These are phyloP conservation scores for Carduelis carduelis DNA, from an alignment of 2,797 vertebrate species.

Conservation along the genomic window DNA sequence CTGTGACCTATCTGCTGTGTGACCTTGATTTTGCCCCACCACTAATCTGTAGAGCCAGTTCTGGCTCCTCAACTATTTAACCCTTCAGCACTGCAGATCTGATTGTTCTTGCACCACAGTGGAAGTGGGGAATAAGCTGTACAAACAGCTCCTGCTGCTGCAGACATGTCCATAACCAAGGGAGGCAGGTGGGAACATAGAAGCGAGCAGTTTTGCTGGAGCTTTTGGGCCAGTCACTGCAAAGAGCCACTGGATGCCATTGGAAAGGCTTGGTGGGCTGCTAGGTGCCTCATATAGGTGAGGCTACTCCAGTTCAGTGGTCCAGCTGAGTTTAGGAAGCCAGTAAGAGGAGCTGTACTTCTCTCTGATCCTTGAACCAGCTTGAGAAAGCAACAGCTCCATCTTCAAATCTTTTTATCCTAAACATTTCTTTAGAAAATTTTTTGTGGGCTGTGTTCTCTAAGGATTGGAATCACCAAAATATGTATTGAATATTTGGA, in stretches of 20 bases:
- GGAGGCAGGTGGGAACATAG: background rate
- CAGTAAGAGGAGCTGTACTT: accelerated
- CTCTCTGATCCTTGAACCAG: accelerated
- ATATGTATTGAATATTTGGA: background rate
- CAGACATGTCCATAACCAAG: background rate
- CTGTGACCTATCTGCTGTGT: background rate
- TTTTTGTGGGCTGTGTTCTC: background rate
- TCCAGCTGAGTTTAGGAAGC: background rate
- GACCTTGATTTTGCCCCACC: conserved; percentile 46
- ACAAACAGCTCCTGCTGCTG: background rate
- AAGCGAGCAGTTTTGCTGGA: background rate
- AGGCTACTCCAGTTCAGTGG: background rate
- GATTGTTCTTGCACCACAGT: background rate
- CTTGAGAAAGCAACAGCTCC: background rate
- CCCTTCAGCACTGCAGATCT: background rate
- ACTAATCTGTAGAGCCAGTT: background rate
- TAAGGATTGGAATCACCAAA: background rate
- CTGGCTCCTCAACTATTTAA: background rate
- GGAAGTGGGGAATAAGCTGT: background rate
- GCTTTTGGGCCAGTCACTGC: background rate
- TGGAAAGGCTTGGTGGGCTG: background rate
- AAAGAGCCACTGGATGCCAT: background rate
- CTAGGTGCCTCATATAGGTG: background rate
- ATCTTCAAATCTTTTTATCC: background rate
- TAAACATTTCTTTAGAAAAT: accelerated